Percentiles rank a stretch among this genome's conserved stretches.
These are phyloP conservation scores for Thymelicus lineola DNA, from an alignment of 2,888 invertebrate genomes.

Conservation along the genomic window DNA sequence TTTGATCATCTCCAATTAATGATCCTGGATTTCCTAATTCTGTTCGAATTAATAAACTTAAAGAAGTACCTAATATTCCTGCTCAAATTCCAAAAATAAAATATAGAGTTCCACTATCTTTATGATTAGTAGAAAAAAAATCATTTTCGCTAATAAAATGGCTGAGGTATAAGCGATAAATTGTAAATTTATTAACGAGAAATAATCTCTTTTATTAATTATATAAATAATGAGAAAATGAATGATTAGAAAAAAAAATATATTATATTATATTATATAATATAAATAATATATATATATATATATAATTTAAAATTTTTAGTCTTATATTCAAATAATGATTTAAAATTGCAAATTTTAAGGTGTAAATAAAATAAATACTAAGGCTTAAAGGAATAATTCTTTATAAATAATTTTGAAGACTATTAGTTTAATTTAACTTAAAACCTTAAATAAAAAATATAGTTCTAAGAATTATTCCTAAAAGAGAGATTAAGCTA, in stretches of 20 bases:
- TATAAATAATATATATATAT: too few species aligned
- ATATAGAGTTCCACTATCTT: slow-evolving; percentile 91
- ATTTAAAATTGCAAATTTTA: slow-evolving; percentile 88
- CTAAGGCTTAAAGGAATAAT: slow-evolving; percentile 84
- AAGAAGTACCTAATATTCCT: slow-evolving; percentile 88
- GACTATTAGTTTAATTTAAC: slow-evolving; percentile 86
- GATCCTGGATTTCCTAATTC: slow-evolving; percentile 89
- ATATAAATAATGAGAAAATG: too few species aligned
- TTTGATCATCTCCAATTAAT: slow-evolving; percentile 90
- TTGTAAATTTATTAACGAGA: slow-evolving; percentile 87
- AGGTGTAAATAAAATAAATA: slow-evolving; percentile 62
- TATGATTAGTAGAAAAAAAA: slow-evolving; percentile 90
- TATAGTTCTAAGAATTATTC: slow-evolving; percentile 67
- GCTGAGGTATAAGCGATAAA: slow-evolving; percentile 86
- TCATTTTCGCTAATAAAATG: slow-evolving; percentile 88
- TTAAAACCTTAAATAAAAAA: slow-evolving; percentile 82
- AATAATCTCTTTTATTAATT: slow-evolving; percentile 80
- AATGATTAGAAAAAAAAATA: too few species aligned
- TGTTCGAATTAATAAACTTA: slow-evolving; percentile 89
- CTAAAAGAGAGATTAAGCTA: slow-evolving; percentile 57
- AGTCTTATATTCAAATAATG: slow-evolving; percentile 83
- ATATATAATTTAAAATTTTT: too few species aligned
- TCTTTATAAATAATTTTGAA: slow-evolving; percentile 87
- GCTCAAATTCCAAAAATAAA: slow-evolving; percentile 88
- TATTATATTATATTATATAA: too few species aligned